These are phyloP conservation scores for Paracentrotus lividus DNA, from an alignment of 53 echinoderm and acorn worm genomes.

Conservation along the genomic window DNA sequence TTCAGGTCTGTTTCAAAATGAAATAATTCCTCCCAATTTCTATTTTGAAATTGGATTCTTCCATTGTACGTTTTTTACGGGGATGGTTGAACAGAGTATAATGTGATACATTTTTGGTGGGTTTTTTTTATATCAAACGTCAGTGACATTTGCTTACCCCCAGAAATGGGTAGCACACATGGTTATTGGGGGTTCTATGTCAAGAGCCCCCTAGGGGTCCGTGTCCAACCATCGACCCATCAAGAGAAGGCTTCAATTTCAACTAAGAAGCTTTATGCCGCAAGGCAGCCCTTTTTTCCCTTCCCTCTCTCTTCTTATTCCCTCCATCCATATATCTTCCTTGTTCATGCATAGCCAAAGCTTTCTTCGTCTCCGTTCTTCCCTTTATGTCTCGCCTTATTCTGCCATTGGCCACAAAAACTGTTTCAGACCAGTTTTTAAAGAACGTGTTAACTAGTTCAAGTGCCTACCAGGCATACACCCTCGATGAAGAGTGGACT, in stretches of 20 bases:
- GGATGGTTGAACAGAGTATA: conserved; percentile 5
- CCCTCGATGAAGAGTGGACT: conserved; percentile 56
- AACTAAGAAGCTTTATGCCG: conserved; percentile 68
- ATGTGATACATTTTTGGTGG: neutral
- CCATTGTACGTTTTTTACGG: neutral
- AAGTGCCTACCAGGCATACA: conserved; percentile 69
- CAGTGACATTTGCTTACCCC: conserved; percentile 57
- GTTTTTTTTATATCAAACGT: conserved; percentile 44
- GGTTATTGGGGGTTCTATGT: conserved; percentile 70
- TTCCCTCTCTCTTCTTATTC: neutral
- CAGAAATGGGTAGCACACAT: conserved; percentile 67
- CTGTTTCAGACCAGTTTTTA: conserved; percentile 54
- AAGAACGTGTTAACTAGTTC: conserved; percentile 67
- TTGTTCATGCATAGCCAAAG: neutral
- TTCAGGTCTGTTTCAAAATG: neutral
- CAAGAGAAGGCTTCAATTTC: conserved; percentile 64
- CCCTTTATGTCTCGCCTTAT: conserved; percentile 1
- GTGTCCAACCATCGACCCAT: conserved; percentile 67
- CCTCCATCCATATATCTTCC: neutral
- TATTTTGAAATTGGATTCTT: conserved; percentile 8
- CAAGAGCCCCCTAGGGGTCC: conserved; percentile 66
- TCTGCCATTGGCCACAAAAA: conserved; percentile 43
- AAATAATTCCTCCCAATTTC: neutral
- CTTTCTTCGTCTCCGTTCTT: neutral
- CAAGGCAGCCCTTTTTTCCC: conserved; percentile 47